Evolutionary conservation across 2,888 invertebrate species (phyloP), one percentile per base, ranked within the genome.

Genomic region (Drosophila melanosoma): DNA sequence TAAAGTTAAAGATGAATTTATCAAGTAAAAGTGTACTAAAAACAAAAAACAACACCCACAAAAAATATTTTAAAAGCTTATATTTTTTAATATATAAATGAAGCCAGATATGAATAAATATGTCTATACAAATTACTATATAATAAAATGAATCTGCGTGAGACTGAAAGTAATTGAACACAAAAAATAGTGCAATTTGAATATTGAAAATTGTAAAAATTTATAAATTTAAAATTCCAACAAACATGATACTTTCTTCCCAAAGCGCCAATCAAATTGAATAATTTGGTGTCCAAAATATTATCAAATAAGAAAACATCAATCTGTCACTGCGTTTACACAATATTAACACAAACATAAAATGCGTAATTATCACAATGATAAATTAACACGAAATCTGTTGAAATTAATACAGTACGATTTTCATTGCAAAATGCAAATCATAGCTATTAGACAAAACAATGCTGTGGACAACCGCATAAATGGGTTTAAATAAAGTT

Each of bases 1-100:
- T 88, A 88, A 89, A 80, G 69, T 84, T 78, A 51, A 67, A 80
- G 71, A 85, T 80, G 84, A 89, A 89, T 88, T 85, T 89, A 89
- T 83, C 83, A 72, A 79, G 77, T 75, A 87, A 89, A 76, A 67
- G 69, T 82, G 74, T 89, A 87, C 83, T 82, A 84, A 68, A 69
- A 58, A 26, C 2, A 79, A 67, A 65, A 29, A 80, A 68, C 61
- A 70, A 65, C 58, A 89, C 70, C 71, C 58, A 68, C 70, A 58
- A 54, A 79, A 79, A 74, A 78, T 81, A 78, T 81, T 69, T 84
- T 61, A 72, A 76, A 89, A 82, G 68, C 74, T 85, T 84, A 74
- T 89, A 89, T 89, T 85, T 84, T 86, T 78, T 56, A 74, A 81
- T 66, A 76, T 49, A 76, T 57, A 68, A 71, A 71, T 45, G 49